Evolutionary conservation across 2,888 invertebrate species (phyloP), one percentile per base, ranked within the genome.

Genomic region (Entomobrya multifasciata): DNA sequence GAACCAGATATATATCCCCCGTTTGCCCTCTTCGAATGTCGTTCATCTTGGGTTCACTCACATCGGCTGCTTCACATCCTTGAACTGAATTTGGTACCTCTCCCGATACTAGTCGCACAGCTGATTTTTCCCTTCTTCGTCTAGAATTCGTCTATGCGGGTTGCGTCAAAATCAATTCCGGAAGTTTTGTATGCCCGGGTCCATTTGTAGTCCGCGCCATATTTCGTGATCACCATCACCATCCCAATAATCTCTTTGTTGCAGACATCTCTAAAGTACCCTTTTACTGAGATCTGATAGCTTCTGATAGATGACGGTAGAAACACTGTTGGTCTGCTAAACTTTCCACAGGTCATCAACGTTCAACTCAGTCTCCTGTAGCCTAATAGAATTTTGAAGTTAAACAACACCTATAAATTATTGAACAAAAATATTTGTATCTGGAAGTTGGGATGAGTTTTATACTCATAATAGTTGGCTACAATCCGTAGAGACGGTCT

Each of bases 131-230:
- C 82, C 8, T 15, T 15, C 44, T 65, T 60, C 22, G 47, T 84
- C 20, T 44, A 47, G 90, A 94, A 94, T 1, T 92, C 92, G 30
- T 92, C 90, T 20, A 41, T 81, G 0, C 94, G 93, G 20, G 90
- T 92, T 88, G 92, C 92, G 47, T 92, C 91, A 93, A 93, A 93
- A 5, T 92, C 92, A 41, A 94, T 92, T 76, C 93, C 93, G 90
- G 36, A 36, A 15, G 94, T 91, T 57, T 92, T 91, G 91, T 94
- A 94, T 1, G 93, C 93, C 88, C 92, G 93, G 90, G 93, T 93
- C 91, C 94, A 4, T 6, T 8, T 4, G 8, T 36, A 6, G 15
- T 49, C n/a, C 8, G 5, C n/a, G 8, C 49, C 94, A 57, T 87
- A 85, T 0, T 1, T 30, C 1, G 88, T 88, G 15, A 88, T 36